Evolutionary conservation across 2,797 vertebrate species (phyloP), one percentile per base, ranked within the genome.

Genomic region (Anguilla megastoma): DNA sequence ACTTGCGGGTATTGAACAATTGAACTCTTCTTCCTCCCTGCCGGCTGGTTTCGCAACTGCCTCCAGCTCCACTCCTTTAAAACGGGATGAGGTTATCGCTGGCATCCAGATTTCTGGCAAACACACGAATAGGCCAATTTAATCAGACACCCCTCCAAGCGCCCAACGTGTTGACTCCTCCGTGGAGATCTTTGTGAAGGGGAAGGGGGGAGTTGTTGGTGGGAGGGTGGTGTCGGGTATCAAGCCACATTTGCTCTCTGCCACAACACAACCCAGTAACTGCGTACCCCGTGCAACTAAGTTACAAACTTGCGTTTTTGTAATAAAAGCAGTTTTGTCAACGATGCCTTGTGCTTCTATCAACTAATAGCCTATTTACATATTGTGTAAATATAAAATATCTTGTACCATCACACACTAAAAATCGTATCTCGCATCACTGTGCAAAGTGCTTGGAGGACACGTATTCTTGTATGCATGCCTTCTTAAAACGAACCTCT

Each of bases 41-140:
- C 14, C 21, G 36, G 36, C 36, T 41, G 36, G n/a, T 36, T 50
- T 21, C 36, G 52, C 60, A 87, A 63, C 60, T 50, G 33, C 69
- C 41, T 74, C 50, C 12, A 30, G 50, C 6, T 88, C 33, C 48
- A 45, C 87, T 88, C 33, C 30, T 14, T 45, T 30, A 30, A 74
- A 71, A 71, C 27, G 9, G 9, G 9, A 9, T 85, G 60, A 84
- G 66, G 48, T 30, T 85, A 74, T 76, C 66, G 33, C 66, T 85
- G 83, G 87, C 87, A 36, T 33, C 66, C 79, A 58, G 50, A 85
- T 33, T 50, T 30, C 63, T 88, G 87, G 87, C 87, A 33, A 21
- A 88, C 45, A 12, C 56, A 83, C 87, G 74, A 66, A 83, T 36
- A 45, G 48, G 30, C 87, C 52, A 63, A 52, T 88, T 88, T 60